Evolutionary conservation across 2,888 invertebrate species (phyloP).

Genomic region (Platerodrilus igneus): DNA sequence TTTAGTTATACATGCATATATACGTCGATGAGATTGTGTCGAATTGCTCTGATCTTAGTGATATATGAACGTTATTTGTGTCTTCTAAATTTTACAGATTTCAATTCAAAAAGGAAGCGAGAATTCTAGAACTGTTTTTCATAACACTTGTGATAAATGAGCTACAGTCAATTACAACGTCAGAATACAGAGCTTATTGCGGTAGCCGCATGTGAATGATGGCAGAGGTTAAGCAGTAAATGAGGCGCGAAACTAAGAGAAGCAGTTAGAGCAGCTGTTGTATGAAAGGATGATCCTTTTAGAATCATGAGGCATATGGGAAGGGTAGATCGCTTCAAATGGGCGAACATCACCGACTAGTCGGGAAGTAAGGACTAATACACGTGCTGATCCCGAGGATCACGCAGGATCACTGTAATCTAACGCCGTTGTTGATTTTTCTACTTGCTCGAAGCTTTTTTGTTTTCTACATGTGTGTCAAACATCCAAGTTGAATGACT

Average conservation of each 20-base stretch:
- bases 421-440: no score
- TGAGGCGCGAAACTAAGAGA: slow-evolving; percentile 41
- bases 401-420: no score
- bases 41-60: background rate
- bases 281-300: slow-evolving; percentile 18
- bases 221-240: slow-evolving; percentile 40
- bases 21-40: slow-evolving; percentile 4
- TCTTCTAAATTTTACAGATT: background rate
- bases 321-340: no score
- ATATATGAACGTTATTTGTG: slow-evolving; percentile 4
- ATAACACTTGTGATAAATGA: slow-evolving; percentile 22
- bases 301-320: no score
- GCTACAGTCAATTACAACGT: slow-evolving; percentile 31
- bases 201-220: slow-evolving; percentile 36
- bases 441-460: no score
- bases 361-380: no score
- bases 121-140: slow-evolving; percentile 10
- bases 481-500: no score
- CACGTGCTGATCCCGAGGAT: no score
- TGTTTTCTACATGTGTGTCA: no score
- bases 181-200: slow-evolving; percentile 31
- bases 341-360: no score
- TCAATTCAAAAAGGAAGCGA: slow-evolving; percentile 8
- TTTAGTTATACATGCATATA: background rate
- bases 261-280: slow-evolving; percentile 31